Percentiles rank a stretch among this genome's conserved stretches.
These are phyloP conservation scores for Loxodonta africana DNA, from an alignment of 2,113 vertebrate species.

Conservation along the genomic window DNA sequence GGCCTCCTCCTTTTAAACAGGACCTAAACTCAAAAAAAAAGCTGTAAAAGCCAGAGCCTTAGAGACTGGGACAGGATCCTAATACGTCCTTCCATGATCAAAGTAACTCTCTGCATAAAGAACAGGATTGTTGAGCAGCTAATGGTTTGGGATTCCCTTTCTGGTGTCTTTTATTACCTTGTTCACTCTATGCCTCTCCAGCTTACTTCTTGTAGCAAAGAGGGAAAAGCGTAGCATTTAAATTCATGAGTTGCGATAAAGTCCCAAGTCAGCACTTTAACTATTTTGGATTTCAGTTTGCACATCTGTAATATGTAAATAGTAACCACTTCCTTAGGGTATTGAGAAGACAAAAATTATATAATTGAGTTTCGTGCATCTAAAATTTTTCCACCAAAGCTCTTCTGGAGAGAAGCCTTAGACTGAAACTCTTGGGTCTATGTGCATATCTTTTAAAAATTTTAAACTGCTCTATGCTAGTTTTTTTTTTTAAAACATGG, in stretches of 20 bases:
- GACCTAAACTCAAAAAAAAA: not conserved
- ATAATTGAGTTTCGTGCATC: constrained; percentile 67
- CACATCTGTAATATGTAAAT: constrained; percentile 25
- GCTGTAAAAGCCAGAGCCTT: not conserved
- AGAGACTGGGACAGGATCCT: not conserved
- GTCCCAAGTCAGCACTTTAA: constrained; percentile 43
- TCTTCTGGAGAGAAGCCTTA: constrained; percentile 35
- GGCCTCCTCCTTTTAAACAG: not conserved
- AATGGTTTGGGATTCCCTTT: not conserved
- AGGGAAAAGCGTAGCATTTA: constrained; percentile 13
- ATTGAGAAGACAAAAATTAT: constrained; percentile 70
- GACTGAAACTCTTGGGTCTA: not conserved
- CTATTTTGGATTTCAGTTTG: constrained; percentile 38
- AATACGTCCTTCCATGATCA: not conserved
- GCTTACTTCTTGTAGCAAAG: not conserved
- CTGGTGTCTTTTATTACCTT: not conserved
- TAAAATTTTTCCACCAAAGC: constrained; percentile 64
- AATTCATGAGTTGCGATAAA: not conserved
- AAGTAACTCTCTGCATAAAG: not conserved
- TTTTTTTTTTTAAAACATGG: not conserved
- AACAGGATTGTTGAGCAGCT: not conserved
- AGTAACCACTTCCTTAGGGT: constrained; percentile 64
- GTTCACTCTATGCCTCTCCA: not conserved
- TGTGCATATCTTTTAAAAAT: not conserved
- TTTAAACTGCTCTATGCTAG: not conserved